Evolutionary conservation across 2,797 vertebrate genomes (phyloP), one percentile per base, ranked within the genome.

Genomic region (Melanotaenia boesemani): DNA sequence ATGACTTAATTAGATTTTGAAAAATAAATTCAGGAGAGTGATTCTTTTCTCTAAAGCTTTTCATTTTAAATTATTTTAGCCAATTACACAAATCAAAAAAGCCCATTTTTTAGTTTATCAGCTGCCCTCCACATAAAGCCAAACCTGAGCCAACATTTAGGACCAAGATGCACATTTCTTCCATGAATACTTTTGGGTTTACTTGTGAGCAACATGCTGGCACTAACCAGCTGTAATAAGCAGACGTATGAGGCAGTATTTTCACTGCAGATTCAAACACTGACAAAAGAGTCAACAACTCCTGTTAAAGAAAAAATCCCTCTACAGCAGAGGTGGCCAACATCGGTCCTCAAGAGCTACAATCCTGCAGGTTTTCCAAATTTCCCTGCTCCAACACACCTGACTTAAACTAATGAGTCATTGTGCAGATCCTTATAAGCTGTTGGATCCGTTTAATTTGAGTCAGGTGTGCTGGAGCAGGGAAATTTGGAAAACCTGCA

Each of bases 81-180:
- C 26, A 11, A n/a, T 24, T 11, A 66, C 11, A 77, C 13, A 72
- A 4, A 55, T 26, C 52, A 54, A 26, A 54, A 50, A 50, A 50
- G 48, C 48, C 48, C 6, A 11, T 37, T 13, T 11, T 37, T 15
- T 18, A 41, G 22, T 64, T 74, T 50, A 78, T 63, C 71, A 89
- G 77, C 61, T 0, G 50, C 72, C 75, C 77, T 58, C 63, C 65
- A 77, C 11, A 59, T 34, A 12, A 4, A 26, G 26, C 54, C 26
- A 12, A 55, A 16, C 26, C 13, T 55, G 26, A 6, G 54, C 54
- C 28, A 54, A 54, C 52, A 24, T 54, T 54, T 9, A 26, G 22
- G 22, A 12, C 12, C 2, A 22, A 12, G 1, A 46, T 46, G 44
- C 16, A 46, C 5, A 46, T 46, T 44, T 44, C 41, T 6, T 18